Evolutionary conservation across 2,113 vertebrate genomes (phyloP).

Genomic region (Lynx canadensis): DNA sequence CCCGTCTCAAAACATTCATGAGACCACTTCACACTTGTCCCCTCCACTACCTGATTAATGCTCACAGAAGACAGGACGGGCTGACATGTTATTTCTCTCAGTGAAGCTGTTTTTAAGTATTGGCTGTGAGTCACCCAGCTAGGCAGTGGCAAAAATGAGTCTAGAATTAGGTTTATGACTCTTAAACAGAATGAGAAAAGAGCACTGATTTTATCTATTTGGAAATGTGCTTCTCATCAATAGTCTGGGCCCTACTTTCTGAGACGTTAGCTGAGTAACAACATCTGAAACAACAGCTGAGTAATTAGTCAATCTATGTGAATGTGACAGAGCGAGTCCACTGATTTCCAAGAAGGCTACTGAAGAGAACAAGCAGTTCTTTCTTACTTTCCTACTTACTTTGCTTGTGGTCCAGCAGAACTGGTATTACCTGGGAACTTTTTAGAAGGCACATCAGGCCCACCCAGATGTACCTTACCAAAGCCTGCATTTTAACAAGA

Average conservation of each 20-base stretch:
- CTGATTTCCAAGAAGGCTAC: background rate
- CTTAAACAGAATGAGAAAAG: background rate
- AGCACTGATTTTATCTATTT: background rate
- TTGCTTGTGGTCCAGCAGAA: background rate
- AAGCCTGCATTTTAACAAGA: background rate
- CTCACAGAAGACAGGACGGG: background rate
- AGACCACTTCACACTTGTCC: background rate
- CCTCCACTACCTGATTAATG: background rate
- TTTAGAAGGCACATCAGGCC: background rate
- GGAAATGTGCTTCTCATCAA: background rate
- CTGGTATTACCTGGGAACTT: background rate
- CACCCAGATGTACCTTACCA: background rate
- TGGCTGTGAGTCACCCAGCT: background rate
- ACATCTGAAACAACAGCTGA: background rate
- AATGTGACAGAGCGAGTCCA: background rate
- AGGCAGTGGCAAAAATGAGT: background rate
- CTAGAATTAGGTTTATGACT: background rate
- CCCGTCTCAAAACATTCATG: background rate
- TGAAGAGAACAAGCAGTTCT: background rate
- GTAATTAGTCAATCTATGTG: background rate
- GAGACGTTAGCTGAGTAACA: background rate
- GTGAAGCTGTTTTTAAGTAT: background rate
- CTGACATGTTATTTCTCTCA: background rate
- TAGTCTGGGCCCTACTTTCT: background rate
- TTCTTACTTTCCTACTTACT: background rate